These are phyloP conservation scores for Galbula dea DNA, from an alignment of 2,113 vertebrate genomes.

Conservation along the genomic window DNA sequence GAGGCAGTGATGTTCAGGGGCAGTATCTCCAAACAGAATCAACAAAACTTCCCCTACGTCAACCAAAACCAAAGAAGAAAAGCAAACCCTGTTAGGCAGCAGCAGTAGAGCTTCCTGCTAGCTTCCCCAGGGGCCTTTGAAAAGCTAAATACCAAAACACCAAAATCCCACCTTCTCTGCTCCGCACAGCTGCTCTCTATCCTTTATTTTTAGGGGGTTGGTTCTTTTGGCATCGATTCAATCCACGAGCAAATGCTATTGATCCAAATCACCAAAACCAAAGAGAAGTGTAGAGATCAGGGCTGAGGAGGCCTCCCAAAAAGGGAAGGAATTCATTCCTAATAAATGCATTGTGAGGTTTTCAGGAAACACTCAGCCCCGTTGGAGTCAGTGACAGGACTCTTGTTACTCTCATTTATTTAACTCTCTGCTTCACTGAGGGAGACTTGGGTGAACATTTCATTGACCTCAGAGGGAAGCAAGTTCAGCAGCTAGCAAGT, in stretches of 20 bases:
- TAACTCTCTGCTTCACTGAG: background rate
- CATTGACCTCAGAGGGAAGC: background rate
- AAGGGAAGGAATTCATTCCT: slow-evolving; percentile 48
- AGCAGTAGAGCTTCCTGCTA: background rate
- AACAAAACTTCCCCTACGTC: background rate
- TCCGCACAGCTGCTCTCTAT: slow-evolving; percentile 36
- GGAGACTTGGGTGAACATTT: background rate
- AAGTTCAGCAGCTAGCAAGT: background rate
- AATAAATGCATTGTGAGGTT: slow-evolving; percentile 21
- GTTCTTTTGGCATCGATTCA: background rate
- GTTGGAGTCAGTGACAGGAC: background rate
- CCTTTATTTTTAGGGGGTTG: background rate
- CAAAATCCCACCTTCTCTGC: background rate
- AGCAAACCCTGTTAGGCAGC: background rate
- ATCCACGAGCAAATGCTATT: background rate
- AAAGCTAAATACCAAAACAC: background rate
- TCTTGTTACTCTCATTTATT: background rate
- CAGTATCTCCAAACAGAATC: background rate
- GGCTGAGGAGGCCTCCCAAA: slow-evolving; percentile 32
- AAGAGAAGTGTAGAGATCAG: slow-evolving; percentile 20
- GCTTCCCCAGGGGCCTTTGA: background rate
- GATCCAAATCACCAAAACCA: slow-evolving; percentile 28
- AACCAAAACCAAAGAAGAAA: background rate
- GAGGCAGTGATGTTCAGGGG: background rate
- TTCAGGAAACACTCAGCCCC: slow-evolving; percentile 8